Conservation (phyloP, 2,888 invertebrate genomes). For the Standfussiana lucernea region DNA sequence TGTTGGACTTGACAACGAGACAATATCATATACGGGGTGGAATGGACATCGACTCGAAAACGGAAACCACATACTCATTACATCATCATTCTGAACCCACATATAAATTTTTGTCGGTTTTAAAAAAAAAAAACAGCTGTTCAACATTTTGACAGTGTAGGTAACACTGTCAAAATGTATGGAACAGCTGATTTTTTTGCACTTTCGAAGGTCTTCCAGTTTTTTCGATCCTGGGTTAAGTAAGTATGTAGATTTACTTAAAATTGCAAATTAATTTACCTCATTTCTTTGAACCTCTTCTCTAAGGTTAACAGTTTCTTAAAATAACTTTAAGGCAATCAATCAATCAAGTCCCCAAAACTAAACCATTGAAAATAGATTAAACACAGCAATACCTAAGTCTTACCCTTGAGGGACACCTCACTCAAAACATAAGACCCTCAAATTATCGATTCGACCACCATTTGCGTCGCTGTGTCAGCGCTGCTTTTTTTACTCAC, state of each 20-base stretch:
- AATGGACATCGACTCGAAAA: too few species aligned
- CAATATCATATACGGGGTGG: slow-evolving; percentile 20
- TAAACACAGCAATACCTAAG: slow-evolving; percentile 5
- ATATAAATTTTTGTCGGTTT: too few species aligned
- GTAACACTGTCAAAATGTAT: too few species aligned
- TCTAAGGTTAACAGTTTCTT: not conserved
- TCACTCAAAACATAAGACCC: not conserved
- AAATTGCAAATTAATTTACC: not conserved
- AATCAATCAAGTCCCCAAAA: slow-evolving; percentile 1
- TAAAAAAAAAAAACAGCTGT: too few species aligned
- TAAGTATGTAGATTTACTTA: not conserved
- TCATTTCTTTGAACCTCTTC: not conserved
- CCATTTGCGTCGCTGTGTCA: slow-evolving; percentile 23
- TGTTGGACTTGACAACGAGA: slow-evolving; percentile 28
- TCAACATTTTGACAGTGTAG: too few species aligned
- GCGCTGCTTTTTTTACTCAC: slow-evolving; percentile 35
- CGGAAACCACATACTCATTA: too few species aligned
- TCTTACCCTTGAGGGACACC: slow-evolving; percentile 14
- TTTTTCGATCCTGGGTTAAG: not conserved
- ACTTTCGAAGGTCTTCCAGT: too few species aligned
- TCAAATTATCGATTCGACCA: slow-evolving; percentile 40
- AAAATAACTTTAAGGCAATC: not conserved
- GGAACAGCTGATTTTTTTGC: too few species aligned
- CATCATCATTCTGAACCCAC: too few species aligned
- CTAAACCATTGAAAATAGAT: not conserved